Evolutionary conservation across 2,113 vertebrate species (phyloP).

Genomic region (Stigmatopora nigra): DNA sequence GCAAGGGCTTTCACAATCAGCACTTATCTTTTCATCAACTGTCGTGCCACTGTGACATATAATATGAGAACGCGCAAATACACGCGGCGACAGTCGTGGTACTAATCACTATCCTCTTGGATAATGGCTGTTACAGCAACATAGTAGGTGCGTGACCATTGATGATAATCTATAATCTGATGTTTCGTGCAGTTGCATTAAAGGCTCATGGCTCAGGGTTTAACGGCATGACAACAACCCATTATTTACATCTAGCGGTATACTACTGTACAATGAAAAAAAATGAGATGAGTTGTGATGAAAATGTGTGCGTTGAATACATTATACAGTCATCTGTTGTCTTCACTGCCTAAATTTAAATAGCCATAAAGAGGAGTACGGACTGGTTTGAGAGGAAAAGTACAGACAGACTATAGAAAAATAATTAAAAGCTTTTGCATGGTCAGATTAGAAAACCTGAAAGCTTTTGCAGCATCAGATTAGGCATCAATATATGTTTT

Average conservation of each 20-base stretch:
- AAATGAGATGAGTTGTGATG: constrained; percentile 10
- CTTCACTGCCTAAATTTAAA: not conserved
- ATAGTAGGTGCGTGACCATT: constrained; percentile 43
- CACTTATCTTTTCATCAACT: not conserved
- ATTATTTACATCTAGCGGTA: not conserved
- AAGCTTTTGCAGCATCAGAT: too few species aligned
- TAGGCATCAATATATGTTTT: too few species aligned
- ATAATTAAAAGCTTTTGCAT: too few species aligned
- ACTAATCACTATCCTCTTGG: constrained; percentile 12
- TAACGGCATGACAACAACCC: constrained; percentile 35
- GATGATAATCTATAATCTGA: constrained; percentile 56
- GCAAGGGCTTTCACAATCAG: constrained; percentile 1
- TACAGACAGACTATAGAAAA: too few species aligned
- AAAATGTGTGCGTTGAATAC: not conserved
- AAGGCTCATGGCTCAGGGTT: constrained; percentile 24
- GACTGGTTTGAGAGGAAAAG: too few species aligned
- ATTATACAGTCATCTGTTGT: not conserved
- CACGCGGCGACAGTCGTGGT: not conserved
- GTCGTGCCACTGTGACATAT: constrained; percentile 18
- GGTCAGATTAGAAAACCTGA: too few species aligned
- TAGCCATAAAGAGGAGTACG: not conserved
- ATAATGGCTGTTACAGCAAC: constrained; percentile 32
- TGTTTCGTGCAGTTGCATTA: constrained; percentile 42
- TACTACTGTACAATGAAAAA: constrained; percentile 11
- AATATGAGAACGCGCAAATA: constrained; percentile 16